A percentile compares a stretch with the other conserved stretches of the same genome.
These are phyloP conservation scores for Cranoglanis bouderius DNA, from an alignment of 2,113 vertebrate genomes.

Conservation along the genomic window DNA sequence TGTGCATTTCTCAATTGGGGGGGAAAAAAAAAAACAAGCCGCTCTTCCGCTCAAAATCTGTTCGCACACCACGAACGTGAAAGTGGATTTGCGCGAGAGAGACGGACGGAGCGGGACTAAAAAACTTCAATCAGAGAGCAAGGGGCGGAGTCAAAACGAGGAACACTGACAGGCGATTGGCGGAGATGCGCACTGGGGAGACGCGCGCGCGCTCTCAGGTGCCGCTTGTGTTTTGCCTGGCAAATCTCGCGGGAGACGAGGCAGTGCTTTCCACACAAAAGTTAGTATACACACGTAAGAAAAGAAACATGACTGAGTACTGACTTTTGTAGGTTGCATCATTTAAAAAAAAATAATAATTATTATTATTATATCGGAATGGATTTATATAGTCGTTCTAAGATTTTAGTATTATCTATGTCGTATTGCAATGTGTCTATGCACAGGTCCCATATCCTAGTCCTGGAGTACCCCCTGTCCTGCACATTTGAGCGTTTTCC, in stretches of 20 bases:
- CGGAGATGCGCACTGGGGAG: constrained; percentile 46
- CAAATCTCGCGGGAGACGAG: background rate
- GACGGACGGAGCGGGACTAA: constrained; percentile 48
- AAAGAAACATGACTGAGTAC: background rate
- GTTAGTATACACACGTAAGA: background rate
- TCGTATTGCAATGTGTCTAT: background rate
- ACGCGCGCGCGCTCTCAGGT: constrained; percentile 50
- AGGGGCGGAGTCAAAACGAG: constrained; percentile 63
- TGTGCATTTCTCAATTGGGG: constrained; percentile 53
- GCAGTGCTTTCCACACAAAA: background rate
- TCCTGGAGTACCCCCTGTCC: background rate
- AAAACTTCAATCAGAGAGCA: constrained; percentile 60
- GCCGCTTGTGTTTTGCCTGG: constrained; percentile 5
- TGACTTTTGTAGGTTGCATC: background rate
- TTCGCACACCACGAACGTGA: constrained; percentile 19
- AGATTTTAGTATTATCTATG: background rate
- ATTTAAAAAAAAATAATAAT: too few relatives aligned
- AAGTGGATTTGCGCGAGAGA: constrained; percentile 43
- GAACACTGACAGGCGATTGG: constrained; percentile 51
- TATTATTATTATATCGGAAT: background rate
- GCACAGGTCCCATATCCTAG: background rate
- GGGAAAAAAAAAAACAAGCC: constrained; percentile 44
- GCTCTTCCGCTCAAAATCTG: constrained; percentile 19
- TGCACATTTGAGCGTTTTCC: background rate
- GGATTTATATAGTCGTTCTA: background rate